Conservation (phyloP, 2,113 vertebrate genomes). For the Amazona guildingii region DNA sequence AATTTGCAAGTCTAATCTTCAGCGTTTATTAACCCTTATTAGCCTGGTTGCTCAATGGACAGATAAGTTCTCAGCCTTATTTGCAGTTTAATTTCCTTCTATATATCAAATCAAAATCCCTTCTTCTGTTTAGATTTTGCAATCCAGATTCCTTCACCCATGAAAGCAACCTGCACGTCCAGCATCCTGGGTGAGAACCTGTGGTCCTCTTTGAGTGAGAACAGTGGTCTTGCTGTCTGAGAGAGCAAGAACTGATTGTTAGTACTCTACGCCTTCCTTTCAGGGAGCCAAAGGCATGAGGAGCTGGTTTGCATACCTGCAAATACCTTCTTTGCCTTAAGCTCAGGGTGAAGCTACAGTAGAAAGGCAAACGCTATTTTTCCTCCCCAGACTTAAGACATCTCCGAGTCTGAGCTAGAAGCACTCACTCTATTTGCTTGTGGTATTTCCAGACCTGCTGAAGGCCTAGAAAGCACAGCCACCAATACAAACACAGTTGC, state of each 20-base stretch:
- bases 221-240: background rate
- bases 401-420: background rate
- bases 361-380: background rate
- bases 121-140: background rate
- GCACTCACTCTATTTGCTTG: background rate
- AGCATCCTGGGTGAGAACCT: background rate
- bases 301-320: background rate
- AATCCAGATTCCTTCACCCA: background rate
- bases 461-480: constrained; percentile 12
- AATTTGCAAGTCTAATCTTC: constrained; percentile 61
- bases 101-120: background rate
- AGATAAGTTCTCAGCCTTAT: background rate
- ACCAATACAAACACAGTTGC: background rate
- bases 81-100: constrained; percentile 6
- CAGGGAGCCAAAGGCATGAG: background rate
- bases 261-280: background rate
- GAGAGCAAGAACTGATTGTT: background rate
- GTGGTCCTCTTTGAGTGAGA: background rate
- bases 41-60: background rate
- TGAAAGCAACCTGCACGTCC: background rate
- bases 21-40: constrained; percentile 14
- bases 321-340: background rate
- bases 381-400: background rate
- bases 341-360: background rate
- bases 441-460: constrained; percentile 6